A percentile compares a stretch with the other conserved stretches of the same genome.
phyloP scores from a whole-genome alignment of 2,113 vertebrate genomes.

The Cepphus grylle region DNA sequence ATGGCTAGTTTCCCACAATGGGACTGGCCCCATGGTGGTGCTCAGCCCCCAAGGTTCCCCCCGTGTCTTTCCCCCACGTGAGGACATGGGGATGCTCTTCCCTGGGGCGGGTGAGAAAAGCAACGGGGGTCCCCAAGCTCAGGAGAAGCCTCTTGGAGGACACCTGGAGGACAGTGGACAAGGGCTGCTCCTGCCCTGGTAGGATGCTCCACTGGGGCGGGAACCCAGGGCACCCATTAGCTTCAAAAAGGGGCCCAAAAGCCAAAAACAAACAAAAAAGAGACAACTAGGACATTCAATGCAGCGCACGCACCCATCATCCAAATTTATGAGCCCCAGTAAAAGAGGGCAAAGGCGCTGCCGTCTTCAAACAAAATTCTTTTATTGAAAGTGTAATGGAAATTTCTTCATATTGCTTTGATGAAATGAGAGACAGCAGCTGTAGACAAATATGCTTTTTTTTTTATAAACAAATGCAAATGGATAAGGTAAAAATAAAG shows the following conservation, averaged over 20 bases:
- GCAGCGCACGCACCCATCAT: rapidly evolving
- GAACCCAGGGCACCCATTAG: neutral
- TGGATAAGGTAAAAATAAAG: constrained; percentile 78
- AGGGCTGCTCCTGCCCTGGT: neutral
- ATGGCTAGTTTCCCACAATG: rapidly evolving
- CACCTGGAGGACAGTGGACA: neutral
- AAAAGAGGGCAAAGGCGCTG: neutral
- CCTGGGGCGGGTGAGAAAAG: neutral
- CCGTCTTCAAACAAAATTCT: constrained; percentile 28
- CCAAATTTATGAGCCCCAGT: neutral
- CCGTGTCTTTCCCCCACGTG: rapidly evolving
- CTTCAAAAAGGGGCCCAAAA: neutral
- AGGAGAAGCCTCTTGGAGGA: neutral
- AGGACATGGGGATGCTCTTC: neutral
- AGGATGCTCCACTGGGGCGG: neutral
- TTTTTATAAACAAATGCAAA: constrained; percentile 73
- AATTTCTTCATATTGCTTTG: constrained; percentile 88
- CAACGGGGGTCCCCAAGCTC: neutral
- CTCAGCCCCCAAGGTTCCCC: neutral
- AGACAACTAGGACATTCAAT: neutral
- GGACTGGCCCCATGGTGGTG: neutral
- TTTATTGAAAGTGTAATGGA: constrained; percentile 90
- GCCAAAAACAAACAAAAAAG: neutral
- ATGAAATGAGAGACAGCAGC: constrained; percentile 88
- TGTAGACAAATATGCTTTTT: constrained; percentile 74